phyloP scores from a whole-genome alignment of 2,888 invertebrate species.

The Nycteola revayana region DNA sequence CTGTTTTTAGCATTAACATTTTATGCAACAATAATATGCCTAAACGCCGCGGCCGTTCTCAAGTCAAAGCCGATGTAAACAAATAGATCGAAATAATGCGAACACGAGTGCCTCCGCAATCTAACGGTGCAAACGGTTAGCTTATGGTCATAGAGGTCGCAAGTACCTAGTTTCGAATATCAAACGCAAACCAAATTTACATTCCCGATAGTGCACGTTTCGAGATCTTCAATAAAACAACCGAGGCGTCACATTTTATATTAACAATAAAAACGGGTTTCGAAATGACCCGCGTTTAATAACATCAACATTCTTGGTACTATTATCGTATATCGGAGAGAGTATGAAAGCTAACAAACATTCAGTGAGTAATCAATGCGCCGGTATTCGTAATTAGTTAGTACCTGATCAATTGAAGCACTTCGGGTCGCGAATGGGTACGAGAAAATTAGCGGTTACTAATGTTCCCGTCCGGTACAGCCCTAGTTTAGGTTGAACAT shows the following conservation, averaged over 20 bases:
- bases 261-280: conserved; percentile 35
- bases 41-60: no score
- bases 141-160: conserved; percentile 45
- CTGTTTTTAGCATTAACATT: no score
- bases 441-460: conserved; percentile 33
- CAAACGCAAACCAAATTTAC: conserved; percentile 23
- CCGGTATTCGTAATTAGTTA: conserved; percentile 44
- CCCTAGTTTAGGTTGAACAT: neutral
- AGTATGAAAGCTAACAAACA: conserved; percentile 38
- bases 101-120: conserved; percentile 26
- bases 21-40: no score
- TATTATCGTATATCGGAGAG: conserved; percentile 42
- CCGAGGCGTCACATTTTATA: conserved; percentile 27
- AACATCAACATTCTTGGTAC: conserved; percentile 52
- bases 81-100: conserved; percentile 37
- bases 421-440: conserved; percentile 28
- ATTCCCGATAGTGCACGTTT: conserved; percentile 21
- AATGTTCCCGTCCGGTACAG: conserved; percentile 19
- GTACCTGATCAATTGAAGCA: conserved; percentile 38
- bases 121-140: conserved; percentile 39
- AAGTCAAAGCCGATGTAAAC: conserved; percentile 20
- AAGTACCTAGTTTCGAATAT: conserved; percentile 31
- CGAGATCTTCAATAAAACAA: conserved; percentile 24
- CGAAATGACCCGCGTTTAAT: conserved; percentile 45
- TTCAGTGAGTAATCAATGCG: conserved; percentile 40